Evolutionary conservation across 2,113 vertebrate genomes (phyloP), one percentile per base, ranked within the genome.

Genomic region (Paraplagusia blochii): DNA sequence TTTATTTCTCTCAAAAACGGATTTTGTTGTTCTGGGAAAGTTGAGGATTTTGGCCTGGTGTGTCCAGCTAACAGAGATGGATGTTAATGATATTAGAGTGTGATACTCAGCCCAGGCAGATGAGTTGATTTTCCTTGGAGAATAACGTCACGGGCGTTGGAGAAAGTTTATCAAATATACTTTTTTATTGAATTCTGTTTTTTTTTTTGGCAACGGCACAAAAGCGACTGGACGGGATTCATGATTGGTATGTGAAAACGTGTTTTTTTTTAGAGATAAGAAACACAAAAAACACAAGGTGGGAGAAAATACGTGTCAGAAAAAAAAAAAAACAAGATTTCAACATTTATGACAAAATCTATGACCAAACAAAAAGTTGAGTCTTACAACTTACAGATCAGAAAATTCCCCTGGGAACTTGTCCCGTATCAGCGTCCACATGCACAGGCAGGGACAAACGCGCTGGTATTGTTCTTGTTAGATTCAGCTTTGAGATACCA

Each of bases 401-500:
- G 58, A 51, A 58, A 9, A 17, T 51, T 39, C 38, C 39, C 13
- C 49, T 65, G 53, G 39, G 67, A 39, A 35, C 51, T 42, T 55
- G 61, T 81, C 83, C 82, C 65, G 65, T 77, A 63, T 22, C 56
- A 58, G n/a, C 16, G 22, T 36, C 33, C 39, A 50, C 49, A 17
- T 17, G 38, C 40, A 48, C 15, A 17, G 33, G 48, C 6, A 39
- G 22, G 3, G 7, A 49, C 49, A 49, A 53, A 22, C 65, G 54
- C 8, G 19, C 75, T 47, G 46, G 57, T 54, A 83, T 87, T 87
- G 77, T 85, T 72, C 59, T 14, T 11, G 11, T 40, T 43, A 55
- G 80, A 80, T 83, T 84, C 74, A 60, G 56, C 55, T 84, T 72
- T 19, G 43, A 77, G 64, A 83, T 66, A 72, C 15, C 15, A 70